These are phyloP conservation scores for Luffia ferchaultella DNA, from an alignment of 2,888 invertebrate species.

Conservation along the genomic window DNA sequence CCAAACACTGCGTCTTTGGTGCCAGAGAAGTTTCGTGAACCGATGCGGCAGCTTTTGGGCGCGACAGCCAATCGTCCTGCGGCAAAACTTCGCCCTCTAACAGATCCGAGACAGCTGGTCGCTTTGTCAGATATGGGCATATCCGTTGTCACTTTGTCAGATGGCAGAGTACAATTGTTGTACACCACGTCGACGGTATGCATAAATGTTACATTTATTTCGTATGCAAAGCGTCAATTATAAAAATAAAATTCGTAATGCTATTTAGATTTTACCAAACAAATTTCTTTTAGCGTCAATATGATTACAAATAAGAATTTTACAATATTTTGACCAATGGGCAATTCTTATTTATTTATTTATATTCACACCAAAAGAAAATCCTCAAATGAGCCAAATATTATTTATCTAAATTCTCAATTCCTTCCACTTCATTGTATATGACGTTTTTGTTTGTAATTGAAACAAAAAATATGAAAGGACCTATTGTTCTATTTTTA, in stretches of 20 bases:
- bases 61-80: constrained; percentile 69
- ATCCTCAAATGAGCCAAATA: no score
- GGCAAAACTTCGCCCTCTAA: constrained; percentile 79
- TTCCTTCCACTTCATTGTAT: no score
- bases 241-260: constrained; percentile 11
- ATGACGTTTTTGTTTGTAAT: no score
- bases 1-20: constrained; percentile 86
- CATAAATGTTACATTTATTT: constrained; percentile 13
- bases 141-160: constrained; percentile 84
- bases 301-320: no score
- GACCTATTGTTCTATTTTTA: no score
- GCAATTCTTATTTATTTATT: no score
- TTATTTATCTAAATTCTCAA: no score
- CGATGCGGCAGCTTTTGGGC: constrained; percentile 85
- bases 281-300: neutral
- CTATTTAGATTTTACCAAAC: constrained; percentile 14
- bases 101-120: constrained; percentile 87
- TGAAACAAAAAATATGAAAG: no score
- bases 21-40: constrained; percentile 84
- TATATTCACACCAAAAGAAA: no score
- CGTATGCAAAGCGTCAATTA: constrained; percentile 15
- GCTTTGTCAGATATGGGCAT: constrained; percentile 95
- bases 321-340: no score
- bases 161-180: constrained; percentile 91
- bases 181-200: constrained; percentile 88